Percentiles rank a stretch among this genome's conserved stretches.
Conservation (phyloP, 1,140 invertebrate genomes). For the Lepidurus packardi region DNA sequence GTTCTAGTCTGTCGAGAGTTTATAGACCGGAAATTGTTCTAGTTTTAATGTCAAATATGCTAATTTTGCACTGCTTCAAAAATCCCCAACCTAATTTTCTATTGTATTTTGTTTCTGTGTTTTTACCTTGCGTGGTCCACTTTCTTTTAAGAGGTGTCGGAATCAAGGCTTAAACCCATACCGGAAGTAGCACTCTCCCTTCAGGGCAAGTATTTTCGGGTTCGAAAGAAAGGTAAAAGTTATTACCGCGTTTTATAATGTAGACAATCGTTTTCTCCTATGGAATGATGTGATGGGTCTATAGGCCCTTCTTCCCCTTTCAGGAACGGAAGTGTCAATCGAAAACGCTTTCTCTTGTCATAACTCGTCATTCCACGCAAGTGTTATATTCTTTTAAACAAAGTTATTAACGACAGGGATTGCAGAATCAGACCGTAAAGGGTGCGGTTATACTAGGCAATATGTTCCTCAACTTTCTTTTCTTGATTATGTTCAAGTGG, state of each 20-base stretch:
- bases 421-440: conserved; percentile 18
- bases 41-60: background rate
- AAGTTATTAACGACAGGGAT: background rate
- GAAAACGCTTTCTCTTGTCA: conserved; percentile 8
- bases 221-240: background rate
- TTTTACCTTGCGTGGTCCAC: background rate
- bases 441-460: background rate
- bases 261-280: background rate
- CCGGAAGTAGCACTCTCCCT: conserved; percentile 11
- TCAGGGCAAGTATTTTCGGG: background rate
- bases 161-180: background rate
- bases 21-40: background rate
- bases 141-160: background rate
- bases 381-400: background rate
- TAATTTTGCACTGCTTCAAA: background rate
- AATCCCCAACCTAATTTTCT: no score
- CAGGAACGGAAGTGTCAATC: background rate
- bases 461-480: background rate
- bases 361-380: background rate
- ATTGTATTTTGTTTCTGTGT: background rate
- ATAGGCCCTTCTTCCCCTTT: background rate
- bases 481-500: background rate
- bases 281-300: background rate
- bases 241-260: background rate
- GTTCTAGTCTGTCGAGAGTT: background rate